phyloP scores from a whole-genome alignment of 1,140 invertebrate genomes.

The Platyura marginata region DNA sequence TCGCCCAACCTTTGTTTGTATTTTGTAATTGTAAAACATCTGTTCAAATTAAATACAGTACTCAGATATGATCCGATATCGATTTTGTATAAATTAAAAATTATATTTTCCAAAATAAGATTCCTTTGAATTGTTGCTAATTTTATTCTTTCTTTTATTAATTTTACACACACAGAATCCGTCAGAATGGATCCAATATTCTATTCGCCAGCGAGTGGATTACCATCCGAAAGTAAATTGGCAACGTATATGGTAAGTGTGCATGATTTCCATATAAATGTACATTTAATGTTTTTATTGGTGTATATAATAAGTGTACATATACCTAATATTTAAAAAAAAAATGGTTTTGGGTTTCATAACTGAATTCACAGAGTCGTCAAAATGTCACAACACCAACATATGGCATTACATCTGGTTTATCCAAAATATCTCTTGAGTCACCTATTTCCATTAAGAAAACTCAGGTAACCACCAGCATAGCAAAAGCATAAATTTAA shows the following conservation, averaged over 20 bases:
- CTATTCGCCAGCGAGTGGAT: constrained; percentile 45
- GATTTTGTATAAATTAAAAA: no score
- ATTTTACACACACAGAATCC: no score
- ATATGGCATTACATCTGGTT: constrained; percentile 30
- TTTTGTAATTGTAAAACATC: no score
- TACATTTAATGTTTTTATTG: no score
- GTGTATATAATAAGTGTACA: neutral
- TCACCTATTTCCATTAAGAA: constrained; percentile 29
- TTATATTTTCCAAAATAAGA: no score
- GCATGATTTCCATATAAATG: neutral
- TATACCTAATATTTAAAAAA: neutral
- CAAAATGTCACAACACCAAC: constrained; percentile 31
- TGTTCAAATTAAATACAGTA: no score
- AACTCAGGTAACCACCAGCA: constrained; percentile 20
- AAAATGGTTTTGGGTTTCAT: neutral
- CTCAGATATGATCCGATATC: no score
- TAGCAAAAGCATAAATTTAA: no score
- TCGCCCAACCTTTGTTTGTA: no score
- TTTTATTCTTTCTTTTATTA: no score
- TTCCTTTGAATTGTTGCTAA: no score
- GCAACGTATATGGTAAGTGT: constrained; percentile 60
- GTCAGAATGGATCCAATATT: constrained; percentile 27
- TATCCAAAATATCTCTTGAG: constrained; percentile 35
- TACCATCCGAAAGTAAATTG: constrained; percentile 68
- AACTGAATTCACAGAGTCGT: constrained; percentile 27